Evolutionary conservation across 2,113 vertebrate genomes (phyloP), one percentile per base, ranked within the genome.

Genomic region (Oplegnathus fasciatus): DNA sequence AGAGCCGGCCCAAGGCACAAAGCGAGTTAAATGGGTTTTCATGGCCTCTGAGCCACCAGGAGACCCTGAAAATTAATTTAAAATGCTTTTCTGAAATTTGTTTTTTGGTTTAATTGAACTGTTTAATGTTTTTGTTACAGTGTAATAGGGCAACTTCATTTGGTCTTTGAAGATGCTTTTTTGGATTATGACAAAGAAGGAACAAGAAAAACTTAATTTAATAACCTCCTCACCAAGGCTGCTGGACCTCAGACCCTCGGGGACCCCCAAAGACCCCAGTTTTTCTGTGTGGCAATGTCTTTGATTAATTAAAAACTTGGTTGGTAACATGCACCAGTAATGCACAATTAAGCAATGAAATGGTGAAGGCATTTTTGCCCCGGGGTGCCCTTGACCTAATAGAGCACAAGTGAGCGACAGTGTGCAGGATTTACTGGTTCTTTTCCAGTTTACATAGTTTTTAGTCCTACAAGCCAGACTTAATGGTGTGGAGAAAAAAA

Each of bases 1-100:
- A 65, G 18, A 48, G 10, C 4, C 1, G 5, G 26, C 28, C 9
- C 8, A 20, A 66, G 37, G 34, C 61, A 42, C 68, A 32, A 67
- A 82, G 44, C 30, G n/a, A 86, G 83, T 83, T 13, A 78, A 75
- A 22, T 24, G 48, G 17, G 20, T 46, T 54, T 26, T 20, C 37
- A 26, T 34, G 22, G 26, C 20, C 30, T 52, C 32, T 64, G 0
- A 30, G 15, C 54, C 34, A 69, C 65, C 46, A 85, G 30, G 26
- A 77, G 48, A 32, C 10, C 24, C 11, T 54, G n/a, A 68, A 74
- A 68, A 52, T 60, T 5, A 79, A 26, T 50, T 40, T 4, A 20
- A 76, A 40, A 15, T 14, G 42, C 5, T 17, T 22, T 1, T 42
- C 34, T 42, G 22, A 64, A 34, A 14, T 15, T 2, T 6, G 5